phyloP scores from a whole-genome alignment of 2,113 vertebrate genomes.

The Engraulis encrasicolus region DNA sequence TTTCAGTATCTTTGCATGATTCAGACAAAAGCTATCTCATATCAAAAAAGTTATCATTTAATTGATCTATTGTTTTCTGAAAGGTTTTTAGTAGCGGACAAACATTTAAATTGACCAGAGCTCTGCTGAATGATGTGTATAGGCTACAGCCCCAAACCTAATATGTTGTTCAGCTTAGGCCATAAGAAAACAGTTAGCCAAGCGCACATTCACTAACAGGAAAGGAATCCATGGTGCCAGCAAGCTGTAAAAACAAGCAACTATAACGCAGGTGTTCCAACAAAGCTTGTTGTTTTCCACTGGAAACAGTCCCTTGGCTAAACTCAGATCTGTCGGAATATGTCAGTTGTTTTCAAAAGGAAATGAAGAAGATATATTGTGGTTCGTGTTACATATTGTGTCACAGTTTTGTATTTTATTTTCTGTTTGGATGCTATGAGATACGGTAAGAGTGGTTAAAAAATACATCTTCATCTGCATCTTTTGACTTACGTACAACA shows the following conservation, averaged over 20 bases:
- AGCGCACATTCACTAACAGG: conserved; percentile 42
- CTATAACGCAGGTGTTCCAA: conserved; percentile 51
- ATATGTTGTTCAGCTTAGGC: neutral
- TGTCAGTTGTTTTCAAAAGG: neutral
- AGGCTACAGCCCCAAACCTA: neutral
- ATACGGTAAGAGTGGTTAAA: neutral
- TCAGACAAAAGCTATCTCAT: neutral
- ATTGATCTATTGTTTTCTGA: neutral
- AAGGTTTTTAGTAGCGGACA: neutral
- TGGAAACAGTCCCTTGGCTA: conserved; percentile 21
- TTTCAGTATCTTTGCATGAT: neutral
- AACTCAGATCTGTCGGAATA: neutral
- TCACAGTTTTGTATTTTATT: neutral
- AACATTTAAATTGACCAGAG: neutral
- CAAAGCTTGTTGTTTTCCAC: conserved; percentile 44
- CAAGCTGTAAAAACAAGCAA: conserved; percentile 59
- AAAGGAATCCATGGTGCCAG: conserved; percentile 43
- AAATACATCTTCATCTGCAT: neutral
- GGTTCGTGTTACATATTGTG: neutral
- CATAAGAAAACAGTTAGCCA: conserved; percentile 1
- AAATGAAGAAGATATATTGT: neutral
- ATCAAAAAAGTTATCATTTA: neutral
- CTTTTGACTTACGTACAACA: neutral
- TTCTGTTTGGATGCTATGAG: no score
- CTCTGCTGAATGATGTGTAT: neutral